A percentile compares a stretch with the other conserved stretches of the same genome.
phyloP scores from a whole-genome alignment of 2,888 invertebrate genomes.

The Drepanosiphum platanoidis region DNA sequence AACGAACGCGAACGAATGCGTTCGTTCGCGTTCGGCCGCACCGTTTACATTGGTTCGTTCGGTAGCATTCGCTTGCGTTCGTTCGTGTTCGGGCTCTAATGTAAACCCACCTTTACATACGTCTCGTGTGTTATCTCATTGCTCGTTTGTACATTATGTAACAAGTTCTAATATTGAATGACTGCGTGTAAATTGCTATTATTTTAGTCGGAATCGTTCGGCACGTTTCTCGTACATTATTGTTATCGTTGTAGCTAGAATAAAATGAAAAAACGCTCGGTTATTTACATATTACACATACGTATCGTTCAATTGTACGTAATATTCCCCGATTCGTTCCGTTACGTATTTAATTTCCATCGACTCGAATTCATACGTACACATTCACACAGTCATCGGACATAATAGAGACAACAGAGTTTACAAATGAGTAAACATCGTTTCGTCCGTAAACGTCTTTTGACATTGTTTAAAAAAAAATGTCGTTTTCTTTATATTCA shows the following conservation, averaged over 20 bases:
- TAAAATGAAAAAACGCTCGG: background rate
- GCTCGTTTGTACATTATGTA: background rate
- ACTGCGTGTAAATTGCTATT: background rate
- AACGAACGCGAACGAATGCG: no score
- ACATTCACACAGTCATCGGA: conserved; percentile 44
- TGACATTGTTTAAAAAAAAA: conserved; percentile 42
- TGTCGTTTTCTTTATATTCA: conserved; percentile 1
- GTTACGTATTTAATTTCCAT: conserved; percentile 28
- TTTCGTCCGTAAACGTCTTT: conserved; percentile 36
- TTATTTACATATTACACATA: background rate
- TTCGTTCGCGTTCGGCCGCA: no score
- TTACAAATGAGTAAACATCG: conserved; percentile 55
- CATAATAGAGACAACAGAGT: conserved; percentile 42
- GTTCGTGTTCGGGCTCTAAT: no score
- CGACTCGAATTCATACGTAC: conserved; percentile 12
- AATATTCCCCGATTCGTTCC: conserved; percentile 12
- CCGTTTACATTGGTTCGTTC: no score
- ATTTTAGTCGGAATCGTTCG: background rate
- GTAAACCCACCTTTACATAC: no score
- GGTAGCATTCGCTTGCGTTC: no score
- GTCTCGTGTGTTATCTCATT: background rate
- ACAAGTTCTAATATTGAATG: background rate
- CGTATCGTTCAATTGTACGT: background rate
- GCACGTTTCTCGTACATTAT: background rate
- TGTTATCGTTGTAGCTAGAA: no score